These are phyloP conservation scores for Synanthedon vespiformis DNA, from an alignment of 2,888 invertebrate genomes.

Conservation along the genomic window DNA sequence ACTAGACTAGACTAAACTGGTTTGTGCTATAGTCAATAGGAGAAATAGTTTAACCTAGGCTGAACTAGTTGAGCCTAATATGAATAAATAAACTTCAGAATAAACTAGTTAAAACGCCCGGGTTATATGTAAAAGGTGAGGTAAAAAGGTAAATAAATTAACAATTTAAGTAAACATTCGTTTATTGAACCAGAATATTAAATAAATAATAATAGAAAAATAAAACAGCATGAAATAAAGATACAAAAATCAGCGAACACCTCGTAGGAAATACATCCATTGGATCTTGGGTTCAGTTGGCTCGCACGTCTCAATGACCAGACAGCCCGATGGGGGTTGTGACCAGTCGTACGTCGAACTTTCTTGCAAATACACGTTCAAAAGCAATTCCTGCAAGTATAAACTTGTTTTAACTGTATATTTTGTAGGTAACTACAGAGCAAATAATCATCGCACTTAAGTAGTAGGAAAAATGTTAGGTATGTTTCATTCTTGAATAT, in stretches of 20 bases:
- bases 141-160: no score
- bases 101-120: no score
- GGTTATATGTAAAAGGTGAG: no score
- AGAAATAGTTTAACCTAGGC: no score
- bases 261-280: conserved; percentile 59
- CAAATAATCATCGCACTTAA: no score
- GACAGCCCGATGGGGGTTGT: conserved; percentile 38
- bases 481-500: no score
- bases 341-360: conserved; percentile 16
- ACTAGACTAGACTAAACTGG: no score
- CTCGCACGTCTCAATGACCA: conserved; percentile 43
- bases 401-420: background rate
- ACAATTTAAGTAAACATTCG: background rate
- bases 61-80: no score
- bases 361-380: conserved; percentile 36
- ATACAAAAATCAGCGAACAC: conserved; percentile 18
- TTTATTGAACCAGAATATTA: background rate
- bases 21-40: no score
- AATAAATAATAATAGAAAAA: conserved; percentile 4
- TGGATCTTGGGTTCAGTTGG: conserved; percentile 36
- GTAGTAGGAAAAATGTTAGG: no score
- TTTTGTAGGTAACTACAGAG: no score
- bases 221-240: conserved; percentile 4
- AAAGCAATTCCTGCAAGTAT: conserved; percentile 33
- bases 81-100: no score